These are phyloP conservation scores for Melanocharis versteri DNA, from an alignment of 2,113 vertebrate genomes.

Conservation along the genomic window DNA sequence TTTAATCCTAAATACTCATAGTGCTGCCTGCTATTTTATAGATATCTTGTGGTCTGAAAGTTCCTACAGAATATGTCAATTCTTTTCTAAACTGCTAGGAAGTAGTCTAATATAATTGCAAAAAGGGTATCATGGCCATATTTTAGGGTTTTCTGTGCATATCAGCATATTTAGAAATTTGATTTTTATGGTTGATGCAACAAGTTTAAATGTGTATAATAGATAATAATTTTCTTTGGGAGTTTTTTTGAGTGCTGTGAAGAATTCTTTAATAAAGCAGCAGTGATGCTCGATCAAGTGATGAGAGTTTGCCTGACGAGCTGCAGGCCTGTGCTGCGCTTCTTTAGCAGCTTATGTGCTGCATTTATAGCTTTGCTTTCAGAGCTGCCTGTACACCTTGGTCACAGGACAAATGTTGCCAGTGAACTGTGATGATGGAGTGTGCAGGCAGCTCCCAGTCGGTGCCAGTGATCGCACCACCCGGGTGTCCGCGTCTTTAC, in stretches of 20 bases:
- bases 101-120: not conserved
- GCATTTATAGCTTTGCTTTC: not conserved
- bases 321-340: not conserved
- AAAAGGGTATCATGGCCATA: not conserved
- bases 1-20: not conserved
- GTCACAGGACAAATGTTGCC: not conserved
- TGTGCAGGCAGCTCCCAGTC: not conserved
- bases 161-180: not conserved
- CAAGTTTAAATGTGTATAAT: not conserved
- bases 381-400: not conserved
- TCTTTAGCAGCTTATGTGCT: not conserved
- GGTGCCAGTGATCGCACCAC: not conserved
- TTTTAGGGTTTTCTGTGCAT: not conserved
- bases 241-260: not conserved
- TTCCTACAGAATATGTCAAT: not conserved
- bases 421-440: not conserved
- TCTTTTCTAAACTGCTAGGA: not conserved
- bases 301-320: not conserved
- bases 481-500: fast-evolving
- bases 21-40: not conserved
- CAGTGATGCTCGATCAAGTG: not conserved
- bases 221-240: not conserved
- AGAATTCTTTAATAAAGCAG: not conserved
- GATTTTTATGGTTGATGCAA: not conserved
- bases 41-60: not conserved